Base-by-base conservation (phyloP, 2,888 invertebrate genomes). In the Callosobruchus maculatus region DNA sequence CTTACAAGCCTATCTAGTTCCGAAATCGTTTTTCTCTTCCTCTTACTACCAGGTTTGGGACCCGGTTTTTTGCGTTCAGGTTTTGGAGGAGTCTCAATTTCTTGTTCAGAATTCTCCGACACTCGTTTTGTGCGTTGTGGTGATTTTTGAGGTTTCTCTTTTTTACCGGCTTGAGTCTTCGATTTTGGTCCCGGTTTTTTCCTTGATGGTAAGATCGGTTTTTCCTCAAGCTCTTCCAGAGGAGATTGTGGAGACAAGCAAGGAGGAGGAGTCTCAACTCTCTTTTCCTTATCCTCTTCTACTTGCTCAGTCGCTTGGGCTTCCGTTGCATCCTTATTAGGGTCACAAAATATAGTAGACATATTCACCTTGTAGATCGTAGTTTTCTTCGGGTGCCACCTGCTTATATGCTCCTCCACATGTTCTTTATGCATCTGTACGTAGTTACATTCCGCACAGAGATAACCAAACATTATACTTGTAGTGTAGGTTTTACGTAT, bases 391-490 rank as follows among this genome's bases (percentile, higher is more conserved):
- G 87, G 84, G 78, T 91, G 93, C 77, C 90, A 90, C 0, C 86
- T 83, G 69, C 89, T 87, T 0, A 93, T 87, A 80, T 95, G 95
- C 0, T 88, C 88, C 76, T 91, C 89, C 0, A 94, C 86, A 81
- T 91, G 91, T 66, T 87, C 85, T 71, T 89, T 86, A 5, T 89
- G 88, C 77, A 94, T 83, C 85, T 95, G 95, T 0, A 93, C 89
- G 78, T 90, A 95, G 83, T 95, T 92, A 82, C 95, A 95, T 74
- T 90, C 88, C 1, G 90, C 89, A 82, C 95, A 95, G 2, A 94
- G 88, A 81, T 91, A 92, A 67, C 80, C 82, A 76, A 81, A 83
- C 20, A 82, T 71, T 13, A 80, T 70, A 2, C 75, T 72, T 5
- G 75, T 74, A 13, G 77, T 77, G 20, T 77, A 77, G 13, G 76